Evolutionary conservation across 2,888 invertebrate genomes (phyloP), one percentile per base, ranked within the genome.

Genomic region (Zaprionus lineosus): DNA sequence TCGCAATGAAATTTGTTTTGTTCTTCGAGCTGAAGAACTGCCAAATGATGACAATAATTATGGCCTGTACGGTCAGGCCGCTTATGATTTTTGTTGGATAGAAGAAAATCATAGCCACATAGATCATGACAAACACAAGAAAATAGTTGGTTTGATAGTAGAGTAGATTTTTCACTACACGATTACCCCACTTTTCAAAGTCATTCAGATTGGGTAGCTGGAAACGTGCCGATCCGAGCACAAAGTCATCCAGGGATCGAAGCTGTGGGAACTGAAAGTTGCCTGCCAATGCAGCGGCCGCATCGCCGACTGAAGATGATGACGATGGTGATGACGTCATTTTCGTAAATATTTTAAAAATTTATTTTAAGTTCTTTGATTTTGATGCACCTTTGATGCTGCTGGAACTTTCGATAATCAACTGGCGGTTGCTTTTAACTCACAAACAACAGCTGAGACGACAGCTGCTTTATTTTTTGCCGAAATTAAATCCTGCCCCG

Each of bases 61-160:
- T 91, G 0, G 93, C 92, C 33, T 90, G 86, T 0, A 90, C 83
- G 2, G 87, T 4, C 1, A 90, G 47, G 7, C 94, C 94, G 74
- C 92, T 90, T 8, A 94, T 77, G 90, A 94, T 93, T 88, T 94
- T 92, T 3, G 90, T 89, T 7, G 94, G 94, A 88, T 94, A 92
- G 65, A 93, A 90, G 56, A 92, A 91, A 86, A 94, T 91, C 81
- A 93, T 92, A 8, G 94, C 77, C 2, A 93, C 88, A 86, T 95
- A 94, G 29, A 95, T 92, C 2, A 93, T 86, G 14, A 94, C 71
- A 12, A 93, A 92, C 86, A 93, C 90, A 15, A 95, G 89, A 74
- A 95, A 93, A 87, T 96, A 96, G 88, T 96, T 96, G n/a, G 94
- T 94, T 88, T 97, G 96, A 86, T 96, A 97, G 88, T 96, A 97